Percentiles rank a stretch among this genome's conserved stretches.
phyloP scores from a whole-genome alignment of 1,140 invertebrate genomes.

The Aphidius gifuensis region DNA sequence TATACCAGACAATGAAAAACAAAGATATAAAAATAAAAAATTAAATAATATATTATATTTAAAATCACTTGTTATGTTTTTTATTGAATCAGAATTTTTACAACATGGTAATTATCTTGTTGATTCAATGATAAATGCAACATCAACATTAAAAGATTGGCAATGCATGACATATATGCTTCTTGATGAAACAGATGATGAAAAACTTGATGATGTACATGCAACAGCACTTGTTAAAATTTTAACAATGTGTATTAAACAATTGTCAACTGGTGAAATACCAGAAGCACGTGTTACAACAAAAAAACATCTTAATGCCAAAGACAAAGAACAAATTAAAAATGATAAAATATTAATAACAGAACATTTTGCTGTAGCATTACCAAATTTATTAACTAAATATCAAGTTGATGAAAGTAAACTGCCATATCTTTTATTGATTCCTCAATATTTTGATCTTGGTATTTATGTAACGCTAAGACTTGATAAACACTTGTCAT shows the following conservation, averaged over 20 bases:
- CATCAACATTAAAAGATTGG: conserved; percentile 99
- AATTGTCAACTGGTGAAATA: conserved; percentile 92
- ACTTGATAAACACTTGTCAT: conserved; percentile 79
- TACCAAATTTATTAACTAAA: conserved; percentile 88
- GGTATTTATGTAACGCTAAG: conserved; percentile 93
- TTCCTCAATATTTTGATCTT: conserved; percentile 96
- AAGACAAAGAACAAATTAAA: conserved; percentile 76
- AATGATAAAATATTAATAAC: conserved; percentile 93
- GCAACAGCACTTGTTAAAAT: conserved; percentile 96
- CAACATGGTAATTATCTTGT: conserved; percentile 97
- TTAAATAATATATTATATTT: conserved; percentile 90
- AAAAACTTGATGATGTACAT: conserved; percentile 82
- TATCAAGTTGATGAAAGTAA: conserved; percentile 96
- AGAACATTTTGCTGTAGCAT: conserved; percentile 90
- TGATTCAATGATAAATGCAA: conserved; percentile 98
- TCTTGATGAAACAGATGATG: conserved; percentile 86
- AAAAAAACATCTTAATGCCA: conserved; percentile 72
- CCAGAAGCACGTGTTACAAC: conserved; percentile 91
- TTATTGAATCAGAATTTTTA: conserved; percentile 95
- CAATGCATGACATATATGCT: conserved; percentile 98
- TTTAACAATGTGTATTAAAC: conserved; percentile 96
- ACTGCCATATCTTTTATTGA: conserved; percentile 87
- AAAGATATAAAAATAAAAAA: conserved; percentile 60
- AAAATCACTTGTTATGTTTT: conserved; percentile 94
- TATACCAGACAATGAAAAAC: conserved; percentile 60